Evolutionary conservation across 2,113 vertebrate species (phyloP).

Genomic region (Xiphorhynchus elegans): DNA sequence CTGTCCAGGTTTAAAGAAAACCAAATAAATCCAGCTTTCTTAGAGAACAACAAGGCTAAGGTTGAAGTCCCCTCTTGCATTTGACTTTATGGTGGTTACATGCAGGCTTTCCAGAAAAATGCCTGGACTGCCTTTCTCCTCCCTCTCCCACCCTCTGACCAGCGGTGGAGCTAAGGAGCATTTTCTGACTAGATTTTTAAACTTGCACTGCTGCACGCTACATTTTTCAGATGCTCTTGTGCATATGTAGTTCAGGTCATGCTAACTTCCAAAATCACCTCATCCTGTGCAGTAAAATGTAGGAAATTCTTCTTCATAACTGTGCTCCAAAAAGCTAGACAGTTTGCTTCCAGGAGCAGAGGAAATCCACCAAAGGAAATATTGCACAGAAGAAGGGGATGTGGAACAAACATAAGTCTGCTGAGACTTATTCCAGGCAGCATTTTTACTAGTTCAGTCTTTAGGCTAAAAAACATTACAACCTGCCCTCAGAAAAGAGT

Average conservation of each 20-base stretch:
- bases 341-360: conserved; percentile 41
- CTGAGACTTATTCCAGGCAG: neutral
- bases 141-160: neutral
- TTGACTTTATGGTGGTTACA: neutral
- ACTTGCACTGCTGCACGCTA: neutral
- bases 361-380: conserved; percentile 51
- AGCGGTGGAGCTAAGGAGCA: neutral
- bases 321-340: neutral
- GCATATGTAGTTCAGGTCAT: neutral
- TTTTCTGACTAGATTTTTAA: neutral
- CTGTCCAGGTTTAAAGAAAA: neutral
- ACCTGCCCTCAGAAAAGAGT: neutral
- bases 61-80: neutral
- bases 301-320: neutral
- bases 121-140: neutral
- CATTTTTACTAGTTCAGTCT: neutral
- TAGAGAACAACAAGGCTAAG: neutral
- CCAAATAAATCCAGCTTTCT: neutral
- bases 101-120: neutral
- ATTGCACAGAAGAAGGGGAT: neutral
- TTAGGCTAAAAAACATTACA: neutral
- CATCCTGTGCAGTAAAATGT: conserved; percentile 1
- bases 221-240: neutral
- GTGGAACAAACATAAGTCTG: neutral
- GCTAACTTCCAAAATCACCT: conserved; percentile 15